Conservation (phyloP, 2,888 invertebrate species). For the Holacanthella duospinosa region DNA sequence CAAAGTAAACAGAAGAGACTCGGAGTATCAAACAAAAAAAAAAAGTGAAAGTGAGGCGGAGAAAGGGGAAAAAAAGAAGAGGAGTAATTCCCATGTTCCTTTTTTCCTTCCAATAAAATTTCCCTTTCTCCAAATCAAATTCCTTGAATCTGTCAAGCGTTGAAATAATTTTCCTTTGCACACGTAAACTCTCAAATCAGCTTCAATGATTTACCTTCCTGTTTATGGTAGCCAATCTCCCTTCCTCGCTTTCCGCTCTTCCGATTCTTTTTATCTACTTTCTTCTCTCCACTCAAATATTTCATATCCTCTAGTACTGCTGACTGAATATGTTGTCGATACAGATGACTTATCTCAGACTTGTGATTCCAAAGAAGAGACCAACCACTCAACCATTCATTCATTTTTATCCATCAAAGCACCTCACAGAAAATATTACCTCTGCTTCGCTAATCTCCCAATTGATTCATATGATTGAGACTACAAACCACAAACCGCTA, state of each 20-base stretch:
- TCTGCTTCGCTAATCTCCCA: no score
- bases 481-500: no score
- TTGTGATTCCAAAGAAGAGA: no score
- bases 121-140: conserved; percentile 14
- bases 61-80: background rate
- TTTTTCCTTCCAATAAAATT: background rate
- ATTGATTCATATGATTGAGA: no score
- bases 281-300: background rate
- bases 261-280: background rate
- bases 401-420: no score
- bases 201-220: conserved; percentile 13
- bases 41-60: conserved; percentile 5
- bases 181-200: conserved; percentile 13
- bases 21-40: conserved; percentile 1
- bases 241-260: conserved; percentile 4
- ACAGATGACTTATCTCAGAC: no score
- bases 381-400: no score
- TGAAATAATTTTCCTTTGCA: conserved; percentile 21
- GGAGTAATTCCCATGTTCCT: background rate
- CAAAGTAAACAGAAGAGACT: conserved; percentile 1
- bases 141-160: conserved; percentile 21
- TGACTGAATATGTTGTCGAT: no score
- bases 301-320: no score
- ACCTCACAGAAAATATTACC: no score
- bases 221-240: conserved; percentile 11